phyloP scores from a whole-genome alignment of 2,113 vertebrate genomes.

The Orientallactaga bullata region DNA sequence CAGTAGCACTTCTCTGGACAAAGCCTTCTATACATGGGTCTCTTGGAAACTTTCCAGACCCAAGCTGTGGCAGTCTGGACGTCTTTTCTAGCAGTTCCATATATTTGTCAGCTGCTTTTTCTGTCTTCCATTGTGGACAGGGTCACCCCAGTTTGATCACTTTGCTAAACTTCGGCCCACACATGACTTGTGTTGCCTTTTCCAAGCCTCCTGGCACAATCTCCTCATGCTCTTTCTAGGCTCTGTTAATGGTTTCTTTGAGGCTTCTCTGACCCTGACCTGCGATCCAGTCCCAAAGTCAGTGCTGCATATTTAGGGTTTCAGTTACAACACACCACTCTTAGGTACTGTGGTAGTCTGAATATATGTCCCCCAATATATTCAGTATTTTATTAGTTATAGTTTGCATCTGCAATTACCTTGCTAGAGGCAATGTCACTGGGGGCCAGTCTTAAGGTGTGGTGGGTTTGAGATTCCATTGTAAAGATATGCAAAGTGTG shows the following conservation, averaged over 20 bases:
- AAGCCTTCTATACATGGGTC: background rate
- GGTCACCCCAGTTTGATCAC: background rate
- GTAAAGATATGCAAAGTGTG: too few relatives aligned
- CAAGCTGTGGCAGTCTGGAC: background rate
- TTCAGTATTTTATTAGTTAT: too few relatives aligned
- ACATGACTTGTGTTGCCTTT: background rate
- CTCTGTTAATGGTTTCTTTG: background rate
- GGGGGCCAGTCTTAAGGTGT: too few relatives aligned
- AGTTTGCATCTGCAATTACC: too few relatives aligned
- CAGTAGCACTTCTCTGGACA: background rate
- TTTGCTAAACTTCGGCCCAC: background rate
- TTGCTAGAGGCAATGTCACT: too few relatives aligned
- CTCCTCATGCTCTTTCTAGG: background rate
- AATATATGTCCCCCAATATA: too few relatives aligned
- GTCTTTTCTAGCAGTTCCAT: background rate
- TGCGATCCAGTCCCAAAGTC: background rate
- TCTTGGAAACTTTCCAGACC: background rate
- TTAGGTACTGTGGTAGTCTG: too few relatives aligned
- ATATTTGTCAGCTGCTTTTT: background rate
- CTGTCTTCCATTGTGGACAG: background rate
- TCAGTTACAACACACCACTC: background rate
- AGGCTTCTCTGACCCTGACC: background rate
- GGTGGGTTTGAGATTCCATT: too few relatives aligned
- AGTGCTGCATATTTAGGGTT: background rate
- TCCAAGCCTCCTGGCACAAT: background rate